Evolutionary conservation across 1,140 invertebrate species (phyloP).

Genomic region (Forficula auricularia): DNA sequence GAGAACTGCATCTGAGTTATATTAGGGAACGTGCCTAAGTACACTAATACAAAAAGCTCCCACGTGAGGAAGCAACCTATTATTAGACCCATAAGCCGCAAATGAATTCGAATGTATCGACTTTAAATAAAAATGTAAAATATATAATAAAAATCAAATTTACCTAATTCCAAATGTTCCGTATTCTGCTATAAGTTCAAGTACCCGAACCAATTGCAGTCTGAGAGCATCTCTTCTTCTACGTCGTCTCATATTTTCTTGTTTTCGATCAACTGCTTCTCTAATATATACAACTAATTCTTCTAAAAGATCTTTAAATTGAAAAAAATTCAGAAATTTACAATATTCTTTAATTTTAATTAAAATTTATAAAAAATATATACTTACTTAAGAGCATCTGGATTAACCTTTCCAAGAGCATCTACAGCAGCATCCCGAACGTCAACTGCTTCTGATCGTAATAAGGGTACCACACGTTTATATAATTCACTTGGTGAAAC

Average conservation of each 20-base stretch:
- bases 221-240: slow-evolving; percentile 80
- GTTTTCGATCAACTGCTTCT: slow-evolving; percentile 93
- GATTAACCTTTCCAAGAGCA: slow-evolving; percentile 83
- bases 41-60: too few species aligned
- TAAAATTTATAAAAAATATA: slow-evolving; percentile 1
- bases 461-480: slow-evolving; percentile 73
- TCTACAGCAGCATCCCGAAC: slow-evolving; percentile 83
- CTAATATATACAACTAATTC: slow-evolving; percentile 79
- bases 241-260: slow-evolving; percentile 84
- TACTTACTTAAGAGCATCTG: slow-evolving; percentile 75
- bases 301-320: slow-evolving; percentile 79
- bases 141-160: slow-evolving; percentile 10
- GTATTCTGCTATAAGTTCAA: slow-evolving; percentile 82
- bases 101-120: background rate
- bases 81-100: background rate
- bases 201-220: slow-evolving; percentile 72
- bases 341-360: slow-evolving; percentile 1
- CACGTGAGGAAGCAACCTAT: too few species aligned
- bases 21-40: too few species aligned
- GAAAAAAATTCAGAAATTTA: slow-evolving; percentile 6
- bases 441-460: slow-evolving; percentile 79
- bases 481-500: slow-evolving; percentile 70
- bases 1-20: too few species aligned
- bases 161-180: slow-evolving; percentile 80
- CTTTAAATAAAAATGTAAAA: background rate